A percentile compares a stretch with the other conserved stretches of the same genome.
phyloP scores from a whole-genome alignment of 2,113 vertebrate species.

The Marmota monax region DNA sequence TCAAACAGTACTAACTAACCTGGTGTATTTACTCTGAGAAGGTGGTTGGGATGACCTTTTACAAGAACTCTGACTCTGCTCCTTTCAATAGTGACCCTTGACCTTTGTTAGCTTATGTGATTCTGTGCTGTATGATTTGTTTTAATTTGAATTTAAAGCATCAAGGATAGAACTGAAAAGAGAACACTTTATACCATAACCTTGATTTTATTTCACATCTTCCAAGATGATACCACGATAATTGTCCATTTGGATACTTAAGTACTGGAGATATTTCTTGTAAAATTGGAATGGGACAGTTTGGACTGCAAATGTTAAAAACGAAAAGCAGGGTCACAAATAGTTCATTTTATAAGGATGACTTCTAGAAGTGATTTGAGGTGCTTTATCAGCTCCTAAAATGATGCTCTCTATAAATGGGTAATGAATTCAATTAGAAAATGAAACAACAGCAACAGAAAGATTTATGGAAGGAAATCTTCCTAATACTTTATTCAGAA shows the following conservation, averaged over 20 bases:
- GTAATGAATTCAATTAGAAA: not conserved
- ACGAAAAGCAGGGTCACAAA: not conserved
- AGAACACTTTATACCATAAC: not conserved
- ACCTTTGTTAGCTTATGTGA: not conserved
- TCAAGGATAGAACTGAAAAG: not conserved
- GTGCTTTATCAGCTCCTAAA: conserved; percentile 23
- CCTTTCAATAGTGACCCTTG: not conserved
- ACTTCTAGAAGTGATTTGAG: not conserved
- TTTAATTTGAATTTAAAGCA: conserved; percentile 47
- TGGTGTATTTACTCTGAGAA: not conserved
- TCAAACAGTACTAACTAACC: not conserved
- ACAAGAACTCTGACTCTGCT: not conserved
- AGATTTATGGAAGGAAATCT: not conserved
- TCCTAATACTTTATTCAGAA: conserved; percentile 3
- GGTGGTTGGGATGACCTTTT: not conserved
- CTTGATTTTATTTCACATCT: conserved; percentile 10
- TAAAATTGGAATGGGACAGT: not conserved
- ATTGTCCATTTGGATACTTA: not conserved
- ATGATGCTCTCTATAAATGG: not conserved
- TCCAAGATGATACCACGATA: conserved; percentile 7
- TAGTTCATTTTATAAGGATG: not conserved
- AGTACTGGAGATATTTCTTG: not conserved
- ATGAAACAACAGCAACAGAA: not conserved
- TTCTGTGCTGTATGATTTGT: not conserved
- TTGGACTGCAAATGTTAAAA: conserved; percentile 34